Conservation (phyloP, 2,113 vertebrate genomes). For the Alectura lathami region DNA sequence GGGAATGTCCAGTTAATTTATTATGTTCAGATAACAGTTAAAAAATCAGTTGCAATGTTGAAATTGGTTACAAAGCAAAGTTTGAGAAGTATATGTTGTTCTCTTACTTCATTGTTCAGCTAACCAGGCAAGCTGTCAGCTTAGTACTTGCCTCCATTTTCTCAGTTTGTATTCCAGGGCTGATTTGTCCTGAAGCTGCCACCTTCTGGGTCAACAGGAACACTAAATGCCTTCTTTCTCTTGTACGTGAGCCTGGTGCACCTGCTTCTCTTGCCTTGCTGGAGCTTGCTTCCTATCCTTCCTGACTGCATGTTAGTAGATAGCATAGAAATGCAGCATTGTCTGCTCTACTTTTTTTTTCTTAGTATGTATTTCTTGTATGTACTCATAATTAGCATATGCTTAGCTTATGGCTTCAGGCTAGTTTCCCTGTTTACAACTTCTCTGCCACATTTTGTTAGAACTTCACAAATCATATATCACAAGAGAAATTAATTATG, state of each 20-base stretch:
- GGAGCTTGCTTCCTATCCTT: background rate
- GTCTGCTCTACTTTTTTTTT: background rate
- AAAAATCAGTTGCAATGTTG: background rate
- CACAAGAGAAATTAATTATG: conserved; percentile 56
- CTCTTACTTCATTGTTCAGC: background rate
- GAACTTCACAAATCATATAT: conserved; percentile 37
- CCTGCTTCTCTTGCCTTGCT: background rate
- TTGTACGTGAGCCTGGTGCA: background rate
- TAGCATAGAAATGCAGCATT: background rate
- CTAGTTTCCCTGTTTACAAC: conserved; percentile 52
- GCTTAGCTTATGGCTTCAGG: conserved; percentile 43
- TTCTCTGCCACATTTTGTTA: conserved; percentile 17
- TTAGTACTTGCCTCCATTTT: background rate
- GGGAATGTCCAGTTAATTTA: background rate
- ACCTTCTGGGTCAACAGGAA: background rate
- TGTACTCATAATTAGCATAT: conserved; percentile 31
- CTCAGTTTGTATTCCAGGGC: background rate
- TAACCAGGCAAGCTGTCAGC: background rate
- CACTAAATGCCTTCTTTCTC: background rate
- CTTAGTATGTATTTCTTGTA: conserved; percentile 9
- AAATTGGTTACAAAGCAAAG: background rate
- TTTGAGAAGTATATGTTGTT: background rate
- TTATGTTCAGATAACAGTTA: background rate
- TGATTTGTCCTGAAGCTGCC: background rate
- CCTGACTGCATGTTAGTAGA: background rate